Evolutionary conservation across 1,140 invertebrate species (phyloP), one percentile per base, ranked within the genome.

Genomic region (Babylonia areolata): DNA sequence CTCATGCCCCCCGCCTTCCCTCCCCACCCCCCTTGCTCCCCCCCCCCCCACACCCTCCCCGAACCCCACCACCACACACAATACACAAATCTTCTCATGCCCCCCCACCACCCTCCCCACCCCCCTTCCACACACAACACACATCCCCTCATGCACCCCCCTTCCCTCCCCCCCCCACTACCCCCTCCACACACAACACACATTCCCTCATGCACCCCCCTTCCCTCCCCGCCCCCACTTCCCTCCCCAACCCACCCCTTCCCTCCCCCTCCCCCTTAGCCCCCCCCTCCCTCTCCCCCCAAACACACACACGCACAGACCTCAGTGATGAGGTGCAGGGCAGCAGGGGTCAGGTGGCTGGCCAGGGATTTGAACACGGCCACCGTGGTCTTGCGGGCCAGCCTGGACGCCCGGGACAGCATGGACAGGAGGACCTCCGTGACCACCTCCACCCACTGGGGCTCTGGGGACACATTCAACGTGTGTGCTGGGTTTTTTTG

Each of bases 381-480:
- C 87, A 95, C 95, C 9, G 97, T 96, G 37, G 97, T 94, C 73
- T 95, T 96, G 23, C 97, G 94, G 15, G 97, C 93, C 37, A 97
- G 95, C 93, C 96, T 96, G 42, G 96, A 96, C 88, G 96, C 96
- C 86, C 89, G 83, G 39, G 90, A 90, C 87, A 92, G 81, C 85
- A 92, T 84, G 83, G 96, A 97, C 33, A 97, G 91, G 54, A 97
- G 94, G 33, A 97, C 94, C 95, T 97, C 97, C 23, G 96, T 95
- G 73, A 97, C 95, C 2, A 97, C 97, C 94, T 97, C 96, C 83
- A 97, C 95, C 97, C 97, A 97, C 88, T 96, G 94, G 28, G 96
- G 96, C 92, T 97, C 96, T 87, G 85, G 2, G 42, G 5, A 46
- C 42, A n/a, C n/a, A n/a, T n/a, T n/a, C n/a, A n/a, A n/a, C n/a